Base-by-base conservation (phyloP, 2,797 vertebrate species). In the Pelochelys cantorii region DNA sequence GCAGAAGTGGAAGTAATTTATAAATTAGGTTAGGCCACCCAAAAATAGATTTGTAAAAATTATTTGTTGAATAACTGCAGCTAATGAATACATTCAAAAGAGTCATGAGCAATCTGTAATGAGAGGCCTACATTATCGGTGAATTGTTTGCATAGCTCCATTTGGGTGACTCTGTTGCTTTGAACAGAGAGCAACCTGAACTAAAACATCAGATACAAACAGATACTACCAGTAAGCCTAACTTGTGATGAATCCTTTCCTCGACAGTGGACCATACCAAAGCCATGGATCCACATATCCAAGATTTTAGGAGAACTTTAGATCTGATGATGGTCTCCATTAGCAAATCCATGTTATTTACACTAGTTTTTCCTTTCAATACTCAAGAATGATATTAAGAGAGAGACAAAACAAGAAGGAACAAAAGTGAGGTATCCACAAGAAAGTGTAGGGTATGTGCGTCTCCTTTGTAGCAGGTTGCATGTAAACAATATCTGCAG, bases 361-460 rank as follows among this genome's bases (percentile, higher is more conserved):
- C n/a, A 92, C 89, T 78, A 78, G 31, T 55, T 52, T 10, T 8
- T 2, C 31, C 89, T 93, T 90, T 79, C 78, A 68, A 18, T 68
- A 7, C 5, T 2, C 68, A 18, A 68, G n/a, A 56, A n/a, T 11
- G 74, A 65, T 65, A 93, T 60, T 60, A 81, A 84, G 7, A 86
- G 14, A 77, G 90, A 80, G 34, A 48, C 5, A 83, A 88, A 94
- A 94, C 48, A 52, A 82, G 90, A 85, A 87, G 14, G 0, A 65
- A 68, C 77, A 42, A 52, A 93, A 93, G 18, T 52, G 84, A 83
- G 83, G 55, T 79, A 48, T 93, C 84, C 92, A 54, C 6, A 52
- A 34, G 55, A 74, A 0, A 0, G 65, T 89, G 89, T 77, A 75
- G 23, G 65, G 89, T 90, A 74, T 92, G 34, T 86, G n/a, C 62